Conservation (phyloP, 2,888 invertebrate species). For the Smittia sp. region DNA sequence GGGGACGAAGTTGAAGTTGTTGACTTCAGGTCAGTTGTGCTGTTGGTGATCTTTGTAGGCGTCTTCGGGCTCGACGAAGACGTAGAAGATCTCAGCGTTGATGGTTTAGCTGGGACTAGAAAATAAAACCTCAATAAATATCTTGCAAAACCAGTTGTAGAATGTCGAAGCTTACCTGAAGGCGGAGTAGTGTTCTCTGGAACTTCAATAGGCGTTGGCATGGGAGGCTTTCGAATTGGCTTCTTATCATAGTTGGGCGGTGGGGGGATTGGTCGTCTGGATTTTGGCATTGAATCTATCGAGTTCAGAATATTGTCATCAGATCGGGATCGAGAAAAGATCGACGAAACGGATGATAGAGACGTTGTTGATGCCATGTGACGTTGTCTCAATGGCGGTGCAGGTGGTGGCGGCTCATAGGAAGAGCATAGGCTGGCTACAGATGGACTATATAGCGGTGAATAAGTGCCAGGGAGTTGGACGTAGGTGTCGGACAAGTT, state of each 20-base stretch:
- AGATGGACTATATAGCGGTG: constrained; percentile 62
- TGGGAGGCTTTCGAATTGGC: constrained; percentile 52
- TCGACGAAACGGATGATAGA: constrained; percentile 48
- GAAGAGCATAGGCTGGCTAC: constrained; percentile 64
- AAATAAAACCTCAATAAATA: neutral
- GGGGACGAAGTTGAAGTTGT: constrained; percentile 44
- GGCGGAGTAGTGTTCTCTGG: constrained; percentile 48
- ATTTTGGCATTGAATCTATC: constrained; percentile 58
- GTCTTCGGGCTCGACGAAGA: constrained; percentile 31
- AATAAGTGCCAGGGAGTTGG: constrained; percentile 61
- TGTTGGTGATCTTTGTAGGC: neutral
- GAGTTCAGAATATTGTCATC: constrained; percentile 78
- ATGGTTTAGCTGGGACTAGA: constrained; percentile 39
- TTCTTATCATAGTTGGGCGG: constrained; percentile 58
- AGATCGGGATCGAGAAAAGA: constrained; percentile 70
- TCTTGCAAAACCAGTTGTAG: neutral
- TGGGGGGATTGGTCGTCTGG: constrained; percentile 57
- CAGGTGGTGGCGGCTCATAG: constrained; percentile 65
- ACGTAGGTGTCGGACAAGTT: constrained; percentile 74
- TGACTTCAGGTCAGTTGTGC: constrained; percentile 56
- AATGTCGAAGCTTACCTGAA: constrained; percentile 49
- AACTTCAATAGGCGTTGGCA: constrained; percentile 55
- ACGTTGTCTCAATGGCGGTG: constrained; percentile 58
- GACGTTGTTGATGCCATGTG: constrained; percentile 46
- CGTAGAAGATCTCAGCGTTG: constrained; percentile 24